Base-by-base conservation (phyloP, 2,888 invertebrate species). In the Therioaphis trifolii region DNA sequence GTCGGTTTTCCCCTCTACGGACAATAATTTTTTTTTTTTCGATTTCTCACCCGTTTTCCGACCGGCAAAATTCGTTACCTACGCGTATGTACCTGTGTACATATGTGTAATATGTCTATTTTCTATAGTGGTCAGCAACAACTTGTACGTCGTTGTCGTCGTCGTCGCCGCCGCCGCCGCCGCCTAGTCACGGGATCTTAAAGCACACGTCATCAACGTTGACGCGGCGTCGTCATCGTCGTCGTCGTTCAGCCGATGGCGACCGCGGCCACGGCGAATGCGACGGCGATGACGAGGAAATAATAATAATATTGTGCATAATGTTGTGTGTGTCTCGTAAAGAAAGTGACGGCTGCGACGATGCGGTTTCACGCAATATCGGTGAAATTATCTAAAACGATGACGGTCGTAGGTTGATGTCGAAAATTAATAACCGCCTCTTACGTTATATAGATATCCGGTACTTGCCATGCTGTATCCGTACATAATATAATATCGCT, bases 131-230 rank as follows among this genome's bases (percentile, higher is more conserved):
- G 75, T 76, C 75, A 76, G 43, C 76, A 61, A 46, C 61, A 76
- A 61, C 27, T 76, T 61, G 76, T 76, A 43, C 61, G 58, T 24
- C 58, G 58, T 58, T 58, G 58, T 15, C 15, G 15, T 11, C 40
- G 40, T 21, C 58, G 75, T 40, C 68, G 68, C 63, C 4, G 63
- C 29, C 52, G 58, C 58, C 58, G 58, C 58, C 24, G n/a, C 15
- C n/a, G 9, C 27, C 35, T 35, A 35, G 35, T 35, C 35, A 35
- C 35, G 7, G 74, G 14, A 46, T 75, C 61, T 76, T 3, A 63
- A 63, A 63, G 76, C 76, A 76, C 63, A 76, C 76, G 76, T 76
- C 76, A 76, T 76, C 76, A 76, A 61, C 61, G 43, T 27, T n/a
- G 75, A 27, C n/a, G 75, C 58, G 55, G 21, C 55, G 11, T 46